Base-by-base conservation (phyloP, 2,888 invertebrate species). In the Amblyjoppa proteus region DNA sequence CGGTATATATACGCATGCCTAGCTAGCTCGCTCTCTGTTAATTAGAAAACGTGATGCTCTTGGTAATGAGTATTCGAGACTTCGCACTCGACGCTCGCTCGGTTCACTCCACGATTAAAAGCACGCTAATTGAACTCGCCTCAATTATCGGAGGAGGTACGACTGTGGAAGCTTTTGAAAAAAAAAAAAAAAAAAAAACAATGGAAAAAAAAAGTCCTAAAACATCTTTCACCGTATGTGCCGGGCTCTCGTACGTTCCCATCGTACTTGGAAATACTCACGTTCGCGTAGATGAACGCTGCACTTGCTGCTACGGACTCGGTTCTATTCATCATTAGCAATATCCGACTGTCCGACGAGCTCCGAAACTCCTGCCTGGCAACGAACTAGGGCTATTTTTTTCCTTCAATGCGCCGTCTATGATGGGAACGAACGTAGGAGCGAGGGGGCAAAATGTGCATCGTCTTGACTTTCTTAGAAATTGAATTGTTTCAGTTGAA, bases 121-220 rank as follows among this genome's bases (percentile, higher is more conserved):
- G 89, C 88, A 89, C 91, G 90, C 89, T 93, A 93, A 92, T 93
- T 92, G 92, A 92, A 92, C 90, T 90, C 88, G 90, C 90, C 91
- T 87, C 93, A 92, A 92, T 92, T 92, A 93, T 92, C 91, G 89
- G 85, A 75, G 87, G 45, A 77, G 77, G 75, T 78, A 88, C 66
- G 76, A 70, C 73, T 45, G 75, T 74, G 70, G 74, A 83, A 83
- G 77, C 77, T 83, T 87, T 87, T 79, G 74, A 87, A 80, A 71
- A 61, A 28, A 31, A 28, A 61, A 58, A 20, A 56, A 20, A 20
- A 49, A 49, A 49, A 83, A 81, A 49, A 49, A 49, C 80, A 81
- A 20, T 20, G 64, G 75, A 79, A 81, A 84, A 81, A 84, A 83
- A 81, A 84, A 84, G 41, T 45, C 66, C 51, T 58, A 66, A 85